Evolutionary conservation across 2,888 invertebrate species (phyloP).

Genomic region (Cephus rjabovi): DNA sequence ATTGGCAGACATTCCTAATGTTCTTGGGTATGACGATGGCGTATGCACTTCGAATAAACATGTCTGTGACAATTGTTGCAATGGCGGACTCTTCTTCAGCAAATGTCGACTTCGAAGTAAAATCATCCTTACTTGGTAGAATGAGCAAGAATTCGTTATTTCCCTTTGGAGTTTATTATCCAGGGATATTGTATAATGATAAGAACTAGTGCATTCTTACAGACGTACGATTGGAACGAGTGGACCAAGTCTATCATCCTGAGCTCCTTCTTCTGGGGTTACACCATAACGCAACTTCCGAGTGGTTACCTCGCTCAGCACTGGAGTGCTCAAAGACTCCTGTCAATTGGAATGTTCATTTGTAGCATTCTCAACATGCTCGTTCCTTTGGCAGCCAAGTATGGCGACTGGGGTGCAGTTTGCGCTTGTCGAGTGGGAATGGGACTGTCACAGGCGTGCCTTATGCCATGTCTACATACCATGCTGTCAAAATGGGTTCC

Average conservation of each 20-base stretch:
- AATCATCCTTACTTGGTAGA: neutral
- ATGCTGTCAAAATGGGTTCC: slow-evolving; percentile 81
- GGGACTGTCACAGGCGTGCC: slow-evolving; percentile 80
- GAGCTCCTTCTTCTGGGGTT: slow-evolving; percentile 81
- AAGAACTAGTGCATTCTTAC: slow-evolving; percentile 6
- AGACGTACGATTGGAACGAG: slow-evolving; percentile 74
- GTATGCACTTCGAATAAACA: slow-evolving; percentile 70
- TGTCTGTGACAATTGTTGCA: slow-evolving; percentile 70
- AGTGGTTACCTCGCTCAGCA: slow-evolving; percentile 72
- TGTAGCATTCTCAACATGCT: slow-evolving; percentile 66
- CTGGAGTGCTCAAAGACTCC: slow-evolving; percentile 70
- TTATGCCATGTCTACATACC: slow-evolving; percentile 79
- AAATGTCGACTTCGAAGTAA: slow-evolving; percentile 50
- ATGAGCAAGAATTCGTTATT: no score
- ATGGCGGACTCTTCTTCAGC: slow-evolving; percentile 62
- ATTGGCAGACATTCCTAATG: slow-evolving; percentile 70
- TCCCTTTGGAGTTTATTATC: no score
- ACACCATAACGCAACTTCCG: slow-evolving; percentile 79
- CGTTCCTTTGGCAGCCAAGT: slow-evolving; percentile 66
- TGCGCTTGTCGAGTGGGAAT: slow-evolving; percentile 77
- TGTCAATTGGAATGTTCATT: slow-evolving; percentile 61
- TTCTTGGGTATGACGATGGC: slow-evolving; percentile 68
- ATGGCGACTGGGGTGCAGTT: slow-evolving; percentile 73
- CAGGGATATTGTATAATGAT: no score
- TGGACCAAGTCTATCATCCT: slow-evolving; percentile 71